These are phyloP conservation scores for Amphipoea oculea DNA, from an alignment of 2,888 invertebrate genomes.

Conservation along the genomic window DNA sequence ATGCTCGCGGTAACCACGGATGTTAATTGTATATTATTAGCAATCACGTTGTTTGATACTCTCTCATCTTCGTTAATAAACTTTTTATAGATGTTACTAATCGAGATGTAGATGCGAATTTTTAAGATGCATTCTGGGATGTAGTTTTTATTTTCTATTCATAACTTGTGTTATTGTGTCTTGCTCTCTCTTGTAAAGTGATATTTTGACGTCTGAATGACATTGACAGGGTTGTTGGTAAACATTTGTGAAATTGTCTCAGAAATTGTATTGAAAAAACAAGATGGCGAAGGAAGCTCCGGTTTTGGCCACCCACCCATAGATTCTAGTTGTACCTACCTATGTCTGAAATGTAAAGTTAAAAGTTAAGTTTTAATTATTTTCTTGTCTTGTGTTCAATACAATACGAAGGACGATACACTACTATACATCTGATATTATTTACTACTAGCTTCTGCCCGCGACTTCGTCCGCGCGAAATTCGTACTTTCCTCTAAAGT, in stretches of 20 bases:
- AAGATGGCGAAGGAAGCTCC: neutral
- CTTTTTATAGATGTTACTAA: conserved; percentile 24
- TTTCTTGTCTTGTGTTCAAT: neutral
- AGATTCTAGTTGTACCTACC: neutral
- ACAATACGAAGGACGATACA: neutral
- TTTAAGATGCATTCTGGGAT: conserved; percentile 8
- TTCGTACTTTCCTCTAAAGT: too few species aligned
- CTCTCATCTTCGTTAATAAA: conserved; percentile 35
- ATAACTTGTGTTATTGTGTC: neutral
- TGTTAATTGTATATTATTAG: conserved; percentile 20
- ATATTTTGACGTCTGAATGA: neutral
- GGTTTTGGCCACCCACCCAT: neutral
- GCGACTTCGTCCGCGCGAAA: too few species aligned
- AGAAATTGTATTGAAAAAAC: neutral
- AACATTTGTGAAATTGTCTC: too few species aligned
- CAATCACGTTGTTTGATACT: conserved; percentile 21
- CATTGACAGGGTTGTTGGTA: neutral
- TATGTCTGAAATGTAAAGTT: neutral
- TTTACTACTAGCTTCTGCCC: too few species aligned
- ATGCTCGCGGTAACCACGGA: conserved; percentile 3
- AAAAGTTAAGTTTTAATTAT: neutral
- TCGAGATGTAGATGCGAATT: neutral
- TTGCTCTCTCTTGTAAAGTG: neutral
- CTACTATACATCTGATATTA: neutral
- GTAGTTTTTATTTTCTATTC: conserved; percentile 1